Evolutionary conservation across 2,888 invertebrate species (phyloP), one percentile per base, ranked within the genome.

Genomic region (Cataglyphis albicans): DNA sequence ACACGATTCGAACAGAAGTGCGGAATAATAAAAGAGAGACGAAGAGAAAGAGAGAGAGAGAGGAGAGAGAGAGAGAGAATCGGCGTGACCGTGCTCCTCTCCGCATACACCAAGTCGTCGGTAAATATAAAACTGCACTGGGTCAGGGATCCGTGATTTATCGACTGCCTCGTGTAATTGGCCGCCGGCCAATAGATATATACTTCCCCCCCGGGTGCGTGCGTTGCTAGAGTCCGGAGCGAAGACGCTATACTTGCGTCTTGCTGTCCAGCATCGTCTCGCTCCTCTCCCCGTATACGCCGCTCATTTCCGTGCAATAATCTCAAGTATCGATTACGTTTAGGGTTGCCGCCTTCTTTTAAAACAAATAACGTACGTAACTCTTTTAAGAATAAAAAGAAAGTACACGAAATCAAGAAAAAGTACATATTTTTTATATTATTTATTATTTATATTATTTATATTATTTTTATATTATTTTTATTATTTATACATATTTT

Each of bases 101-200:
- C 72, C 84, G 65, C 57, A 32, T 81, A 55, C 84, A 83, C 87
- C 76, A 84, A 72, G 84, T 85, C 74, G 81, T 86, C 86, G 89
- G 91, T 93, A 93, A 93, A 93, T 93, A 93, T 93, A 93, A 93
- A 93, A 93, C 93, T 93, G 91, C 94, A 94, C 93, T 94, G 94
- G 94, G 94, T 94, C 94, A 94, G 93, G 93, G 94, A 94, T 93
- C 91, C 93, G 91, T 92, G 93, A 94, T 94, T 93, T 94, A 94
- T 93, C 92, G 92, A 91, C 90, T 91, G 92, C 90, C 91, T 91
- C 89, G 90, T 89, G 91, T 92, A 91, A 93, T 93, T 94, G 93
- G 93, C 92, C 88, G 88, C 78, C 84, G 84, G 93, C 93, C 94
- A 94, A 93, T 92, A 91, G 91, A 92, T 91, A 91, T 89, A 91